Conservation (phyloP, 2,888 invertebrate genomes). For the Papilio protenor region DNA sequence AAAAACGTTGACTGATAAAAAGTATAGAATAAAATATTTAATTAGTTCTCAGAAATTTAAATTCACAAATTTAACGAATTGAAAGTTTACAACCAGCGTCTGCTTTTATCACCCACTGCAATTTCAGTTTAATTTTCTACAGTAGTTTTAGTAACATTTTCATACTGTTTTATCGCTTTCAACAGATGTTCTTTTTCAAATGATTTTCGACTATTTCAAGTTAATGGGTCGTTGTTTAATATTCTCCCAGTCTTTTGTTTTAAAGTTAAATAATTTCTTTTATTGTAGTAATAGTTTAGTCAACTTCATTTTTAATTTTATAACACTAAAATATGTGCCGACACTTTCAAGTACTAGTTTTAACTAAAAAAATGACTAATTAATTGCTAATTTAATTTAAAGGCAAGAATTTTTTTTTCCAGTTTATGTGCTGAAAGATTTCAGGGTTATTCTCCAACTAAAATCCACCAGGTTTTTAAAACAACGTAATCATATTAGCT, state of each 20-base stretch:
- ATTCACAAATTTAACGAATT: slow-evolving; percentile 14
- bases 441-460: too few relatives aligned
- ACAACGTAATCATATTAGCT: background rate
- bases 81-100: slow-evolving; percentile 16
- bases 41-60: slow-evolving; percentile 15
- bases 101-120: slow-evolving; percentile 22
- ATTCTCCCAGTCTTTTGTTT: slow-evolving; percentile 2
- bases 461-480: too few relatives aligned
- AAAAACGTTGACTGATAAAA: background rate
- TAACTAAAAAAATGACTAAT: too few relatives aligned
- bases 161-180: slow-evolving; percentile 29
- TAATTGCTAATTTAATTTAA: too few relatives aligned
- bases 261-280: background rate
- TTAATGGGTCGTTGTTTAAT: slow-evolving; percentile 4
- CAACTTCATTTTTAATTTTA: too few relatives aligned
- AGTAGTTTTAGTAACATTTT: slow-evolving; percentile 17
- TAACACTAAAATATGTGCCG: too few relatives aligned
- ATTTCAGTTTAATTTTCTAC: slow-evolving; percentile 28
- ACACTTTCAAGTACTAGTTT: too few relatives aligned
- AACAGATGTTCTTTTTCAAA: slow-evolving; percentile 27
- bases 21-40: background rate
- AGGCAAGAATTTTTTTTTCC: too few relatives aligned
- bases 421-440: too few relatives aligned
- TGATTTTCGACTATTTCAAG: slow-evolving; percentile 26
- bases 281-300: background rate